Conservation (phyloP, 2,888 invertebrate species). For the Caenorhabditis becei region DNA sequence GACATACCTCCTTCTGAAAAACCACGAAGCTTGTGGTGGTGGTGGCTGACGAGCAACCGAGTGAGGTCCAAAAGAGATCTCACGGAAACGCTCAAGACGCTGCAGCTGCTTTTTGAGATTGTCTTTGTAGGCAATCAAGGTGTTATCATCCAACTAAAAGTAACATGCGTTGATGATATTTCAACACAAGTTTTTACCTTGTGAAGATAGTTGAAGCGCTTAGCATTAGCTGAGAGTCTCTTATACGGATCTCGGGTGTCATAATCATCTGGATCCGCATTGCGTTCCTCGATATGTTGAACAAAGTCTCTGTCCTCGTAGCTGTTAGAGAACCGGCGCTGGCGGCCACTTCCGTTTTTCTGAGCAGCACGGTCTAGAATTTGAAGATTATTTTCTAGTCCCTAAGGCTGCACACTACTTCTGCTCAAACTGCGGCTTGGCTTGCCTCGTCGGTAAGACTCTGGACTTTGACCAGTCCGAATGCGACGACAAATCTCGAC, state of each 20-base stretch:
- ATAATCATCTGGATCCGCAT: conserved; percentile 56
- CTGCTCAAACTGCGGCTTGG: conserved; percentile 71
- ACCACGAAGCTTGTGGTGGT: conserved; percentile 75
- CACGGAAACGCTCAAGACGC: conserved; percentile 77
- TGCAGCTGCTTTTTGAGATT: conserved; percentile 76
- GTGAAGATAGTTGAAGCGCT: conserved; percentile 78
- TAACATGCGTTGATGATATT: too few relatives aligned
- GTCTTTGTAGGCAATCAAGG: conserved; percentile 78
- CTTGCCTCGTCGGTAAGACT: conserved; percentile 68
- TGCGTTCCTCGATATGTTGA: conserved; percentile 72
- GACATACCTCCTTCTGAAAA: conserved; percentile 78
- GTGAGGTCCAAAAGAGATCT: conserved; percentile 79
- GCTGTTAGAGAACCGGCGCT: conserved; percentile 74
- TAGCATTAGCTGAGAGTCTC: conserved; percentile 77
- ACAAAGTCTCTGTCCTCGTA: conserved; percentile 76
- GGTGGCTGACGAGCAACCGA: conserved; percentile 80
- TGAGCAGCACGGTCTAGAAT: conserved; percentile 61
- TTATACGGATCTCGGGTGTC: conserved; percentile 65
- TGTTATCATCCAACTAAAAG: conserved; percentile 79
- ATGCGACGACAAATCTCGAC: conserved; percentile 71
- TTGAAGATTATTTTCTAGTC: too few relatives aligned
- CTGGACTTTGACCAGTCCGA: conserved; percentile 70
- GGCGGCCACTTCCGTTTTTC: conserved; percentile 63
- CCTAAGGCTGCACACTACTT: conserved; percentile 42
- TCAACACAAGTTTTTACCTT: conserved; percentile 65